These are phyloP conservation scores for Anhinga anhinga DNA, from an alignment of 2,113 vertebrate species.

Conservation along the genomic window DNA sequence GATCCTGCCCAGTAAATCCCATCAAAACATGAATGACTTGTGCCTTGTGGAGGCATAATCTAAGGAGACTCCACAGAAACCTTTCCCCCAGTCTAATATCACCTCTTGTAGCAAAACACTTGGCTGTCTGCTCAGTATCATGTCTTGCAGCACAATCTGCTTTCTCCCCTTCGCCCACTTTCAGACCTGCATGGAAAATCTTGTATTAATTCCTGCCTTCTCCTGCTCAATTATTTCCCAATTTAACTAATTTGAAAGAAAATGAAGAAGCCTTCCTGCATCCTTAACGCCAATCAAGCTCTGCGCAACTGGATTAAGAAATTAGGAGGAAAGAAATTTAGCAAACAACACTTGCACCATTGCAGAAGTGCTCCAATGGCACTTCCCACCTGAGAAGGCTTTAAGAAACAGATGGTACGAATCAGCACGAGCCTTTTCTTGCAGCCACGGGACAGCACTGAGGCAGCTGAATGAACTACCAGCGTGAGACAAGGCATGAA, in stretches of 20 bases:
- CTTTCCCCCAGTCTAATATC: neutral
- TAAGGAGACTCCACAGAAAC: neutral
- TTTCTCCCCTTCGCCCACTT: neutral
- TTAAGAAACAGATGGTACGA: accelerated
- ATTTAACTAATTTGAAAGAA: neutral
- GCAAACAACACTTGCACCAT: neutral
- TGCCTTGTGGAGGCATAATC: neutral
- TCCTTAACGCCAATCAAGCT: neutral
- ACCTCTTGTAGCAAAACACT: neutral
- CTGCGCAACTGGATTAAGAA: neutral
- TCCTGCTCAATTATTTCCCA: neutral
- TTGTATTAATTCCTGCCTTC: neutral
- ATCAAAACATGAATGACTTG: neutral
- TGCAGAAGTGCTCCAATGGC: neutral
- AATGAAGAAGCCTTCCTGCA: neutral
- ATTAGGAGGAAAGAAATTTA: neutral
- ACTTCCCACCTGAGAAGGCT: neutral
- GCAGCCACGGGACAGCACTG: neutral
- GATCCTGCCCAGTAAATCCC: neutral
- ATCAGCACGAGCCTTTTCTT: neutral
- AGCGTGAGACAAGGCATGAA: neutral
- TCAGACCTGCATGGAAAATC: neutral
- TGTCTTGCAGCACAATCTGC: neutral
- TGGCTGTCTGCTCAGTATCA: neutral
- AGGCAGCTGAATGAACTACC: neutral